Evolutionary conservation across 2,888 invertebrate genomes (phyloP).

Genomic region (Hecatera dysodea): DNA sequence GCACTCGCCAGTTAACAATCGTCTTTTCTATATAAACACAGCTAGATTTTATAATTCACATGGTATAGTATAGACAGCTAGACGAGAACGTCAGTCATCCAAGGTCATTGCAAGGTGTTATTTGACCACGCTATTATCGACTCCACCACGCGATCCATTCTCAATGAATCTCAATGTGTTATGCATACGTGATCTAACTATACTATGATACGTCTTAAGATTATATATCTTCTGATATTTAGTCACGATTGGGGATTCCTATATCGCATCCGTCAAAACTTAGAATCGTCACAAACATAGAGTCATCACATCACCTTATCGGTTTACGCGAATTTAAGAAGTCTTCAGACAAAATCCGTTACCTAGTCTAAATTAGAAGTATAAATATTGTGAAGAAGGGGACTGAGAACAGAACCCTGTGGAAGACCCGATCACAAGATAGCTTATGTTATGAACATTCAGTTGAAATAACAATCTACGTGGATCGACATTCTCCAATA

Average conservation of each 20-base stretch:
- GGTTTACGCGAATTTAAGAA: neutral
- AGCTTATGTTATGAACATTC: neutral
- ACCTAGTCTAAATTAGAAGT: neutral
- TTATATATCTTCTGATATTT: slow-evolving; percentile 3
- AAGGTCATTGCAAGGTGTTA: slow-evolving; percentile 54
- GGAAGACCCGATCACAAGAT: neutral
- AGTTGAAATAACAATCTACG: neutral
- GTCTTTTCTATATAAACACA: slow-evolving; percentile 2
- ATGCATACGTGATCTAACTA: slow-evolving; percentile 16
- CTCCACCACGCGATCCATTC: slow-evolving; percentile 22
- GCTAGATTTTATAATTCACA: slow-evolving; percentile 9
- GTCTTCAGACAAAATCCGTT: neutral
- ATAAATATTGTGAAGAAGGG: neutral
- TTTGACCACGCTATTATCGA: slow-evolving; percentile 57
- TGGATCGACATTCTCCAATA: neutral
- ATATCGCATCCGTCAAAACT: no score
- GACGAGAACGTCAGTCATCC: slow-evolving; percentile 44
- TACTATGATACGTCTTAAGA: slow-evolving; percentile 15
- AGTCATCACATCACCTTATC: neutral
- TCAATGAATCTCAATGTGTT: slow-evolving; percentile 28
- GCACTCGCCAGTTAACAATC: neutral
- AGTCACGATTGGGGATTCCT: neutral
- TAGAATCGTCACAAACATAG: no score
- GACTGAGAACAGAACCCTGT: neutral
- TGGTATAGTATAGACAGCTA: slow-evolving; percentile 20